These are phyloP conservation scores for Torymus tubicola DNA, from an alignment of 2,888 invertebrate genomes.

Conservation along the genomic window DNA sequence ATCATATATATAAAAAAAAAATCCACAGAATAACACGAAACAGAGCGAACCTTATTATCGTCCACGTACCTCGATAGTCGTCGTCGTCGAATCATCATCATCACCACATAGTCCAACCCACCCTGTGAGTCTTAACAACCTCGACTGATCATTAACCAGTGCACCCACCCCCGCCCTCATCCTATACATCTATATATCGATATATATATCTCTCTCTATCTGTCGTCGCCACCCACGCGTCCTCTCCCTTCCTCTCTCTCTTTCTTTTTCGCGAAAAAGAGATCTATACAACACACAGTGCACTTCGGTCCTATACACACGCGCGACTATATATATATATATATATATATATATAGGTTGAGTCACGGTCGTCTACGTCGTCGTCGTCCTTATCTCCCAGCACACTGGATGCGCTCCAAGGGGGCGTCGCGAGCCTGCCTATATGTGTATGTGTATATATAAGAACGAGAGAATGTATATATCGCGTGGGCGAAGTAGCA, in stretches of 20 bases:
- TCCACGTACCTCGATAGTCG: neutral
- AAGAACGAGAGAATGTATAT: neutral
- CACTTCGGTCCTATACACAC: neutral
- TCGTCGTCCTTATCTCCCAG: conserved; percentile 24
- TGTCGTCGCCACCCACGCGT: neutral
- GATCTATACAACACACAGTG: no score
- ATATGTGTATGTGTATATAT: no score
- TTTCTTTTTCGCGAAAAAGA: no score
- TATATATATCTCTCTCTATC: conserved; percentile 35
- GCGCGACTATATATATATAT: conserved; percentile 4
- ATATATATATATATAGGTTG: conserved; percentile 27
- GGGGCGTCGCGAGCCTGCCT: no score
- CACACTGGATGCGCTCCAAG: conserved; percentile 34
- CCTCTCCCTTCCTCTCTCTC: conserved; percentile 16
- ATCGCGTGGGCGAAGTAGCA: no score
- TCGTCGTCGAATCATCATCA: neutral
- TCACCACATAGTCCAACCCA: neutral
- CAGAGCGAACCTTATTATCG: conserved; percentile 9
- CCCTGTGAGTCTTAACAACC: conserved; percentile 8
- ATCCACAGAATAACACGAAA: conserved; percentile 13
- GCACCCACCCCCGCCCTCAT: conserved; percentile 44
- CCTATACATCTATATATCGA: neutral
- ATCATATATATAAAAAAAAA: conserved; percentile 15
- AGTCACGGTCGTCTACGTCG: conserved; percentile 55
- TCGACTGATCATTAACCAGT: conserved; percentile 57